These are phyloP conservation scores for Caenorhabditis plicata DNA, from an alignment of 2,888 invertebrate species.

Conservation along the genomic window DNA sequence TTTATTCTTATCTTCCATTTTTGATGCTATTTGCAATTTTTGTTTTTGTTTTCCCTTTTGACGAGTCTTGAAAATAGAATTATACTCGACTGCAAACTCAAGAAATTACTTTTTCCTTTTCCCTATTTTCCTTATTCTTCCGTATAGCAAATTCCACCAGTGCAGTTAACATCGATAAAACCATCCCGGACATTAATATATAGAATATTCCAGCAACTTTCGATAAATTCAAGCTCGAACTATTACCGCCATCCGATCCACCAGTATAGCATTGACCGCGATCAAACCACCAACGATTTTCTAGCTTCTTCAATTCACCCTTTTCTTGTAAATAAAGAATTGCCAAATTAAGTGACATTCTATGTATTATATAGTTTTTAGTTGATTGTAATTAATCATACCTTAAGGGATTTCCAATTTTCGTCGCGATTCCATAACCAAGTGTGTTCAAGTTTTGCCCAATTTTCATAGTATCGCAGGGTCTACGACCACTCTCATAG, in stretches of 20 bases:
- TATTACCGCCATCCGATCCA: slow-evolving; percentile 47
- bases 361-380: slow-evolving; percentile 67
- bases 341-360: slow-evolving; percentile 88
- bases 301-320: slow-evolving; percentile 84
- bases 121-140: slow-evolving; percentile 38
- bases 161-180: slow-evolving; percentile 86
- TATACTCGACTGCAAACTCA: too few relatives aligned
- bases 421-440: slow-evolving; percentile 76
- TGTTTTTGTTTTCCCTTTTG: too few relatives aligned
- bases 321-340: slow-evolving; percentile 83
- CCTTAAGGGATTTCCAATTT: slow-evolving; percentile 51
- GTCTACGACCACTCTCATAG: slow-evolving; percentile 83
- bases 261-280: slow-evolving; percentile 69
- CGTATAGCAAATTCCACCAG: slow-evolving; percentile 85
- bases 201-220: slow-evolving; percentile 99
- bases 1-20: too few relatives aligned
- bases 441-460: slow-evolving; percentile 70
- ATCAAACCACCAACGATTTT: slow-evolving; percentile 95
- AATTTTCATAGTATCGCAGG: slow-evolving; percentile 87
- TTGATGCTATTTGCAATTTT: too few relatives aligned
- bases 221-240: slow-evolving; percentile 76
- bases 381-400: background rate
- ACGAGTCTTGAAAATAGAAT: too few relatives aligned
- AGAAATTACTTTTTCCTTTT: slow-evolving; percentile 27
- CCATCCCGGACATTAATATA: slow-evolving; percentile 89